A percentile compares a stretch with the other conserved stretches of the same genome.
phyloP scores from a whole-genome alignment of 2,888 invertebrate species.

The Ischnura elegans region DNA sequence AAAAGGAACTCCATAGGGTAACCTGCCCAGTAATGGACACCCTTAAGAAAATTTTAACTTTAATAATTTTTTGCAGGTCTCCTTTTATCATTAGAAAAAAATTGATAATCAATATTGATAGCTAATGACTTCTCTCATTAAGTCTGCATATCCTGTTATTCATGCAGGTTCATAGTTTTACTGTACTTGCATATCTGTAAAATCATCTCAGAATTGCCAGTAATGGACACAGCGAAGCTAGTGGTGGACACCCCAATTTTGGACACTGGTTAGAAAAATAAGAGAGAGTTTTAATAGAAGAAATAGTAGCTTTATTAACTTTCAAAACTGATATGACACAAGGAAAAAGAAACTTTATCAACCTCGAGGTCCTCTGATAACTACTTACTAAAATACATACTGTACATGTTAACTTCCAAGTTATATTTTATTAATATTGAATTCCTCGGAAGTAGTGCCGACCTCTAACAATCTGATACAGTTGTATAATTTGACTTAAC shows the following conservation, averaged over 20 bases:
- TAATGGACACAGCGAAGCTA: conserved; percentile 10
- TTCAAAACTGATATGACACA: background rate
- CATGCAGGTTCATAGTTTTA: background rate
- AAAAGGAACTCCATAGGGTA: too few species aligned
- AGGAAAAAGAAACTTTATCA: background rate
- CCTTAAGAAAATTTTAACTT: background rate
- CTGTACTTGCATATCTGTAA: conserved; percentile 2
- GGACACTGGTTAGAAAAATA: background rate
- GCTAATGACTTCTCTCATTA: background rate
- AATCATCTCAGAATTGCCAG: background rate
- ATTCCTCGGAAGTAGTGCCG: background rate
- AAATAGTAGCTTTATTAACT: background rate
- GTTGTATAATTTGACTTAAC: background rate
- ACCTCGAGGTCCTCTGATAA: background rate
- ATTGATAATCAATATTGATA: background rate
- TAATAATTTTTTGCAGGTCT: background rate
- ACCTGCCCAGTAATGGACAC: background rate
- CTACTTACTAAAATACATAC: background rate
- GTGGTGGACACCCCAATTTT: conserved; percentile 11
- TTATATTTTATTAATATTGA: background rate
- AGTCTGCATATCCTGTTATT: background rate
- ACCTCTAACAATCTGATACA: background rate
- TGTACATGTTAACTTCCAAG: background rate
- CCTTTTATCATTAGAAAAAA: background rate
- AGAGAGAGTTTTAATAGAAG: background rate